Evolutionary conservation across 2,797 vertebrate species (phyloP).

Genomic region (Botia kubotai): DNA sequence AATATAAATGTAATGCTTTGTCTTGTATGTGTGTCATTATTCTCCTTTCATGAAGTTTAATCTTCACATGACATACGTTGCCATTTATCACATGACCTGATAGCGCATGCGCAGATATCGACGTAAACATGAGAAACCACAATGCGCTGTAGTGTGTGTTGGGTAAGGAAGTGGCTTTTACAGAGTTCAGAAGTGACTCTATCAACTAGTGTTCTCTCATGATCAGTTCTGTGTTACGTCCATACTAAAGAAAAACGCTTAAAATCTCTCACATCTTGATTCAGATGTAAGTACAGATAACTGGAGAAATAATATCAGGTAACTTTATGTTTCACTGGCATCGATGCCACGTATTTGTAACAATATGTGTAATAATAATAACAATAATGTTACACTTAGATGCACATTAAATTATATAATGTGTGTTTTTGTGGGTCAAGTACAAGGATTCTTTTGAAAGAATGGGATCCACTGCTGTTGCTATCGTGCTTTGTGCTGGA

Average conservation of each 20-base stretch:
- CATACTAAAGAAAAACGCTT: neutral
- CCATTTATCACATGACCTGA: constrained; percentile 35
- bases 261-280: neutral
- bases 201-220: neutral
- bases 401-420: too few relatives aligned
- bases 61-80: constrained; percentile 1
- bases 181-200: neutral
- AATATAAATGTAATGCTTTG: too few relatives aligned
- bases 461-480: constrained; percentile 43
- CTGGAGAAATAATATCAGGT: constrained; percentile 3
- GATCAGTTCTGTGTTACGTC: neutral
- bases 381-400: too few relatives aligned
- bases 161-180: constrained; percentile 7
- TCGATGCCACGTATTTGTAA: neutral
- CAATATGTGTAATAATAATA: too few relatives aligned
- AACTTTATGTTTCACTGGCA: neutral
- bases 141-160: neutral
- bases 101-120: constrained; percentile 11
- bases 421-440: too few relatives aligned
- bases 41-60: neutral
- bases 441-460: neutral
- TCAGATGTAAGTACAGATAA: neutral
- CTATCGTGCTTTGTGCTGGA: constrained; percentile 51
- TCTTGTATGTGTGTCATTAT: too few relatives aligned
- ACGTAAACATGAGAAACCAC: neutral